Percentiles rank a stretch among this genome's conserved stretches.
Evolutionary conservation across 1,140 invertebrate species (phyloP).

Genomic region (Octopus sinensis): DNA sequence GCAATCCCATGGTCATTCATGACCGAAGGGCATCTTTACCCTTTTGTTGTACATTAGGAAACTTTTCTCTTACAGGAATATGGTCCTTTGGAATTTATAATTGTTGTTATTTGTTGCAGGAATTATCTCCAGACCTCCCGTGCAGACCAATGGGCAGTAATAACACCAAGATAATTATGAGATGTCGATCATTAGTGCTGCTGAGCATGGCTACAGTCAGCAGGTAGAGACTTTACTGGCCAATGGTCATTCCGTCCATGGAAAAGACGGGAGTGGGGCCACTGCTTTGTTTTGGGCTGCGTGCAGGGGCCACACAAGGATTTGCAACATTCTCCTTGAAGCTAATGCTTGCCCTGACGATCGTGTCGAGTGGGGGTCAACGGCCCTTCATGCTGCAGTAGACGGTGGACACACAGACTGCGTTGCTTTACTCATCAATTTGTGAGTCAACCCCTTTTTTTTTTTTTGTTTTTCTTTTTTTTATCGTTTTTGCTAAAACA

Average conservation of each 20-base stretch:
- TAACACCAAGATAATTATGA: not conserved
- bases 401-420: slow-evolving; percentile 41
- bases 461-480: not conserved
- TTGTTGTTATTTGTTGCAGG: too few relatives aligned
- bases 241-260: slow-evolving; percentile 22
- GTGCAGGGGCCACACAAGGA: slow-evolving; percentile 34
- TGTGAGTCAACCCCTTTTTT: slow-evolving; percentile 24
- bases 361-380: slow-evolving; percentile 38
- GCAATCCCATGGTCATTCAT: too few relatives aligned
- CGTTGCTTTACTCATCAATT: slow-evolving; percentile 32
- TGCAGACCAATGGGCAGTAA: too few relatives aligned
- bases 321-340: slow-evolving; percentile 34
- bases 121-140: too few relatives aligned
- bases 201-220: slow-evolving; percentile 26
- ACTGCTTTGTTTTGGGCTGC: slow-evolving; percentile 41
- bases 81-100: too few relatives aligned
- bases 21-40: too few relatives aligned
- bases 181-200: slow-evolving; percentile 22
- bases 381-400: slow-evolving; percentile 38
- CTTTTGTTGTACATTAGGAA: too few relatives aligned
- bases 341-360: slow-evolving; percentile 36
- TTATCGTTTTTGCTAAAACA: too few relatives aligned
- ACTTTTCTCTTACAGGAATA: too few relatives aligned
- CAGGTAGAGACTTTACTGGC: slow-evolving; percentile 17
- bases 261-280: slow-evolving; percentile 31